Conservation (phyloP, 1,140 invertebrate genomes). For the Yoshiicerus persimilis region DNA sequence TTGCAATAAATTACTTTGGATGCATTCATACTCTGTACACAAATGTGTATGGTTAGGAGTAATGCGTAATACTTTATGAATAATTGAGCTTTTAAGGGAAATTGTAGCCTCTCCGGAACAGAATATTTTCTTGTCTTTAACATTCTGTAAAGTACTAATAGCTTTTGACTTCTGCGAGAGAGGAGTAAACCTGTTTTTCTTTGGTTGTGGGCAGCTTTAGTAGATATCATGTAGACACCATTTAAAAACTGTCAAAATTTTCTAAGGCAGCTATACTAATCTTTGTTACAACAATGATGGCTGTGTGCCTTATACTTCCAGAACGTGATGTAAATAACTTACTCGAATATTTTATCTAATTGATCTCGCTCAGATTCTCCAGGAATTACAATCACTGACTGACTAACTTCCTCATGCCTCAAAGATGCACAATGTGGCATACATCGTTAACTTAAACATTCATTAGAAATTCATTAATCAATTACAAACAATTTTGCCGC, state of each 20-base stretch:
- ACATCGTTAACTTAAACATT: conserved; percentile 84
- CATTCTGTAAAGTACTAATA: neutral
- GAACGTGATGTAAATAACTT: conserved; percentile 53
- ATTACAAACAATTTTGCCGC: too few species aligned
- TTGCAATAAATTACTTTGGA: too few species aligned
- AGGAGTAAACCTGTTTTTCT: neutral
- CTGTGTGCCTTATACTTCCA: neutral
- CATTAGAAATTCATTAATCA: too few species aligned
- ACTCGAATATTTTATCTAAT: conserved; percentile 86
- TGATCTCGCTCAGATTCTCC: conserved; percentile 85
- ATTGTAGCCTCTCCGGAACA: neutral
- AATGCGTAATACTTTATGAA: neutral
- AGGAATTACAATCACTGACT: too few species aligned
- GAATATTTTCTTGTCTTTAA: neutral
- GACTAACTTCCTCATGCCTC: too few species aligned
- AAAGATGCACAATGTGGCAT: conserved; percentile 83
- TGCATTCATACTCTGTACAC: too few species aligned
- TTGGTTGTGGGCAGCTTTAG: neutral
- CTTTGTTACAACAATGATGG: too few species aligned
- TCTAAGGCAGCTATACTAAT: too few species aligned
- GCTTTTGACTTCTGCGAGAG: neutral
- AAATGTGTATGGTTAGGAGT: neutral
- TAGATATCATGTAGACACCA: neutral
- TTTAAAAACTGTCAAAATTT: neutral
- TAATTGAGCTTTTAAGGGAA: neutral